Base-by-base conservation (phyloP, 2,888 invertebrate species). In the Troides oblongomaculatus region DNA sequence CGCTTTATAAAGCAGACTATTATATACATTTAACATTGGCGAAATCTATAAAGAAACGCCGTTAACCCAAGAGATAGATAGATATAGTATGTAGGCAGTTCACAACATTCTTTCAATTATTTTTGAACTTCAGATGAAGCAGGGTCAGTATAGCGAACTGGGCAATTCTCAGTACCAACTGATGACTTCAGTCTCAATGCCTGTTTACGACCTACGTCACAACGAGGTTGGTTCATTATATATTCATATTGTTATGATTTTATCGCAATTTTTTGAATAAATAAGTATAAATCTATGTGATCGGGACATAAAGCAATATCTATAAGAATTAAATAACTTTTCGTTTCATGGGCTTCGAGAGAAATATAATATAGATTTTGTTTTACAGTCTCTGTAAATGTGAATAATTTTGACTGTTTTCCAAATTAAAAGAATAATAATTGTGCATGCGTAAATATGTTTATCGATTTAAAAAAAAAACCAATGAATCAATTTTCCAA, bases 171-270 rank as follows among this genome's bases (percentile, higher is more conserved):
- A 93, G 70, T 97, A 97, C 84, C 95, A 96, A 77, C 93, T 98
- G 83, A 97, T 98, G 96, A 98, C 97, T 18, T 97, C 98, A 10
- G 97, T 98, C 21, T 97, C 98, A 69, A 96, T 97, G 93, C 98
- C 98, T 10, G 98, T 98, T 56, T 98, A 97, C 85, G 97, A 98
- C 91, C 94, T 95, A 76, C 95, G 96, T 62, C 95, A 96, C 76
- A 96, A 96, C 87, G 96, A 96, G 94, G 97, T 97, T 94, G 94
- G 96, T 80, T 75, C 68, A 64, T 67, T 72, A 71, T 70, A 65
- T 61, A 70, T 69, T 70, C 68, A 58, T 39, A 64, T 70, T 68
- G 43, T 56, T 50, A 50, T 46, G 60, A 61, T 58, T 65, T 66
- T 64, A 68, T 62, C 67, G 56, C 50, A 71, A 64, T 71, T 72